Evolutionary conservation across 2,888 invertebrate genomes (phyloP), one percentile per base, ranked within the genome.

Genomic region (Megastigmus dorsalis): DNA sequence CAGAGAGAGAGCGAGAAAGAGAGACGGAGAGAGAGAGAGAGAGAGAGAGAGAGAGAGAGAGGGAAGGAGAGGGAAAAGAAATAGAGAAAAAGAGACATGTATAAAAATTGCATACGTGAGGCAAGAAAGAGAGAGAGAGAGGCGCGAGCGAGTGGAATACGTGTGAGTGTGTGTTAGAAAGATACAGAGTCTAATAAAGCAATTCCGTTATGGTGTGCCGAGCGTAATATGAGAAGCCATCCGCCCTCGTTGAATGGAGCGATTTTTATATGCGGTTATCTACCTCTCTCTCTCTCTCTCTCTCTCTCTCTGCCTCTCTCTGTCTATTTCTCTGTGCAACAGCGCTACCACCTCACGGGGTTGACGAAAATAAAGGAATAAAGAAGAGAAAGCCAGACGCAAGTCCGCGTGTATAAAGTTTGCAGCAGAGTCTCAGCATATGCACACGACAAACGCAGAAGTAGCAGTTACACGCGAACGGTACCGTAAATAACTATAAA

Each of bases 221-320:
- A 83, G 85, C 83, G 87, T 87, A 86, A 87, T 81, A 85, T 82
- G 86, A 86, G 86, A 85, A 86, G 85, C 84, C 81, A 82, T 83
- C 82, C 82, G 80, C 83, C 84, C 82, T 82, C 83, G 81, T 81
- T 79, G 55, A 60, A 67, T 62, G 54, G 73, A 70, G 28, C 54
- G 75, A 84, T 83, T 84, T 84, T 82, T 82, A 80, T 81, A 79
- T 81, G 82, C 78, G 80, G 81, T 81, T 83, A 81, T 78, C 81
- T 66, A 60, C 45, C 41, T 63, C 33, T 3, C 45, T 6, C 26
- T 30, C 5, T 54, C 23, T 38, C 38, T 38, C 18, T 6, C 28
- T 18, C 23, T 13, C 23, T 48, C 48, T 48, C 48, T 4, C 23
- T 48, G 9, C 23, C 48, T 3, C n/a, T 48, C 43, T n/a, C 18